phyloP scores from a whole-genome alignment of 92 coral and sea anemone species.

The Umimayanthus kanabou region DNA sequence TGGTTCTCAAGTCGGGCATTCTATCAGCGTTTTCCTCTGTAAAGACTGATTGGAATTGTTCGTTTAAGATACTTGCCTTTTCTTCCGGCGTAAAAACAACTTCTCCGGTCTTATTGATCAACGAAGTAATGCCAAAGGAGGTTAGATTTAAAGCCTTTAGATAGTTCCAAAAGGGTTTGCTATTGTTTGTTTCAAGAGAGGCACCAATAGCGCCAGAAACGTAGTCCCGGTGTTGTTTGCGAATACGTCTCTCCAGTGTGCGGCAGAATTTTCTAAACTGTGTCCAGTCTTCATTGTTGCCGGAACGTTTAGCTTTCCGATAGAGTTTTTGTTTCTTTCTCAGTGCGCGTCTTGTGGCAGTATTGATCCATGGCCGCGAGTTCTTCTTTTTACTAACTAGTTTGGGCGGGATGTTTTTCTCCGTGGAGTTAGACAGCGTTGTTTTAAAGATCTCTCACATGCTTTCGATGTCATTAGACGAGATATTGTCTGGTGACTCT shows the following conservation, averaged over 20 bases:
- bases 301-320: constrained; percentile 12
- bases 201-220: too few species aligned
- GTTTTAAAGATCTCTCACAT: constrained; percentile 6
- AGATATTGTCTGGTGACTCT: neutral
- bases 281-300: neutral
- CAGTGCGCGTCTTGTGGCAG: neutral
- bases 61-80: too few species aligned
- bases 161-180: too few species aligned
- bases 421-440: neutral
- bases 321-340: constrained; percentile 8
- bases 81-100: too few species aligned
- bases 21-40: too few species aligned
- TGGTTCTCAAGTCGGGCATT: too few species aligned
- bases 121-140: neutral
- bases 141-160: too few species aligned
- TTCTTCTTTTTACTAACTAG: neutral
- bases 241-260: constrained; percentile 6
- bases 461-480: neutral
- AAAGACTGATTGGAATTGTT: too few species aligned
- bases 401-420: neutral
- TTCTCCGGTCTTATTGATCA: too few species aligned
- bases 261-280: neutral
- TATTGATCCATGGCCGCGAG: constrained; percentile 16
- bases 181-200: too few species aligned
- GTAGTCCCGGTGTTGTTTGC: constrained; percentile 17